These are phyloP conservation scores for Phanerotoma sp. DNA, from an alignment of 2,888 invertebrate genomes.

Conservation along the genomic window DNA sequence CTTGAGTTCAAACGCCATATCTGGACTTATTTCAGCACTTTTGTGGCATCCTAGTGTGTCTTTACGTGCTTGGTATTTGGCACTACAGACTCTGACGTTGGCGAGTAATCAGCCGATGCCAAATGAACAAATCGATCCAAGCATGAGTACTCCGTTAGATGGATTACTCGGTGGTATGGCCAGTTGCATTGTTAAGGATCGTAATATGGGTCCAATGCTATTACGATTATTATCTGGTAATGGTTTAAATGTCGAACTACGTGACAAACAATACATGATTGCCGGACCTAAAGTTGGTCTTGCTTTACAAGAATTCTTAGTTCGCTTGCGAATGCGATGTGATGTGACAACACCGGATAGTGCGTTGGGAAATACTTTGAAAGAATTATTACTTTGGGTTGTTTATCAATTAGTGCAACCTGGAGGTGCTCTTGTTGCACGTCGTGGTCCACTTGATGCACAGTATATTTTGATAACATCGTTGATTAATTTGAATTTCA, in stretches of 20 bases:
- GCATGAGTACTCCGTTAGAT: conserved; percentile 46
- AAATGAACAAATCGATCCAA: conserved; percentile 44
- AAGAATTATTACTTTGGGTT: conserved; percentile 69
- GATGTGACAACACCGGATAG: conserved; percentile 63
- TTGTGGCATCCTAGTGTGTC: conserved; percentile 70
- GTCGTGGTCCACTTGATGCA: conserved; percentile 72
- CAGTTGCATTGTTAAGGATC: conserved; percentile 66
- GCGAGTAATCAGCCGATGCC: conserved; percentile 66
- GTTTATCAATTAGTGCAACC: conserved; percentile 73
- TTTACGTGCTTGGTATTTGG: conserved; percentile 76
- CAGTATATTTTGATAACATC: conserved; percentile 72
- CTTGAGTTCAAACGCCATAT: conserved; percentile 66
- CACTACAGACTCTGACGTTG: conserved; percentile 74
- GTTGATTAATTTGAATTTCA: conserved; percentile 67
- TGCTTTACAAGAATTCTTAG: conserved; percentile 70
- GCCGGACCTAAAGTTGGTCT: conserved; percentile 77
- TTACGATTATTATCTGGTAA: conserved; percentile 69
- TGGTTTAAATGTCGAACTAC: conserved; percentile 59
- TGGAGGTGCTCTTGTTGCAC: conserved; percentile 65
- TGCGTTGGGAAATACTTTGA: conserved; percentile 62
- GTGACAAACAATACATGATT: conserved; percentile 62
- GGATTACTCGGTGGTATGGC: conserved; percentile 63
- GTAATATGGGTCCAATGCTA: conserved; percentile 68
- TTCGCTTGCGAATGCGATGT: conserved; percentile 68
- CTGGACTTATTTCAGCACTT: conserved; percentile 67